These are phyloP conservation scores for Psilopogon haemacephalus DNA, from an alignment of 2,113 vertebrate genomes.

Conservation along the genomic window DNA sequence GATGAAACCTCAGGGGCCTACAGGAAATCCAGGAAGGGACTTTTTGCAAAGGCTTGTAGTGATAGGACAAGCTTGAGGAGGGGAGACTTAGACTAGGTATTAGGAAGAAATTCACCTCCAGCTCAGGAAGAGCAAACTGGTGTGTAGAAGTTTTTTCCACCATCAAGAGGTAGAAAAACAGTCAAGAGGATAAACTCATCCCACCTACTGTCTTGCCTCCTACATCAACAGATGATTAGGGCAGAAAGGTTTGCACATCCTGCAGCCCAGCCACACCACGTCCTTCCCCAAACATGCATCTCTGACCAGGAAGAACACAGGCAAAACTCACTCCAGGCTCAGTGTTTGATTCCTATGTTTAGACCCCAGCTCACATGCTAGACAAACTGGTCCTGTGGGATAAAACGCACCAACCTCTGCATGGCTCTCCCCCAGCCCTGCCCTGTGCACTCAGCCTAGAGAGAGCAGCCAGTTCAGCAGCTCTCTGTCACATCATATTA, in stretches of 20 bases:
- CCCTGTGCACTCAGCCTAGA: not conserved
- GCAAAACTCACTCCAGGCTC: not conserved
- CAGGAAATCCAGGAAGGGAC: too few relatives aligned
- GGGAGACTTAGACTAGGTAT: too few relatives aligned
- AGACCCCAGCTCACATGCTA: not conserved
- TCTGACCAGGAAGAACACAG: not conserved
- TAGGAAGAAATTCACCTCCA: not conserved
- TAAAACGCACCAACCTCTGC: not conserved
- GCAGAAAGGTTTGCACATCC: not conserved
- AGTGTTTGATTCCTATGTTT: not conserved
- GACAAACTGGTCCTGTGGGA: not conserved
- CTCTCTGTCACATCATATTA: constrained; percentile 31
- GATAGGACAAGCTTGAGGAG: too few relatives aligned
- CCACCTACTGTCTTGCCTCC: not conserved
- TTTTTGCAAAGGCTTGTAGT: too few relatives aligned
- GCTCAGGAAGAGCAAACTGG: not conserved
- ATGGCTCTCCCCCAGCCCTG: not conserved
- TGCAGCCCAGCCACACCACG: fast-evolving
- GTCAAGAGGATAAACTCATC: not conserved
- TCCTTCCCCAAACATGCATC: not conserved
- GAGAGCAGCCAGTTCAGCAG: not conserved
- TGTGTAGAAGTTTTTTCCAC: not conserved
- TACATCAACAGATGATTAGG: not conserved
- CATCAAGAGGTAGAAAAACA: not conserved
- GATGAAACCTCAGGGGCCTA: too few relatives aligned